Base-by-base conservation (phyloP, 2,888 invertebrate species). In the Subacronicta megacephala region DNA sequence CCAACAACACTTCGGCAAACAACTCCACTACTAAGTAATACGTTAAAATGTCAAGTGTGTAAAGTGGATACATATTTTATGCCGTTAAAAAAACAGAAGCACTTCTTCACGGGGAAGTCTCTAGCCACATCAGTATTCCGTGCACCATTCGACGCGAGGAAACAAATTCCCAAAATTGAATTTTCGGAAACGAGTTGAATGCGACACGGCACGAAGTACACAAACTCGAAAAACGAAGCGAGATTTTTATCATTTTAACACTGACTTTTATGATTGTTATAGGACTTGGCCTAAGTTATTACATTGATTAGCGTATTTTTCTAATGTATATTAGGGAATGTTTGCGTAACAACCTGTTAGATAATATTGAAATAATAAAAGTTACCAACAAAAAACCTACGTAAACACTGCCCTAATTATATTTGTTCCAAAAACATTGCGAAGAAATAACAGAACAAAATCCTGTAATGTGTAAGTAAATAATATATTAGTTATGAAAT, bases 131-230 rank as follows among this genome's bases (percentile, higher is more conserved):
- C 90, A 93, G 93, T 94, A 94, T 94, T 93, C 93, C 78, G 84
- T 76, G 74, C 91, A 83, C 84, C 85, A 82, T 87, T 87, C 91
- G 85, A 84, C 88, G 89, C 85, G 89, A 90, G 91, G 93, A 90
- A 92, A 94, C 94, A 93, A 94, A 94, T 94, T 93, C 90, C 91
- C 93, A 93, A 93, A 94, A 94, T 94, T 94, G 94, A 93, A 94
- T 94, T 93, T 93, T 92, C 89, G 84, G 92, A 90, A 93, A 93
- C 93, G 93, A 93, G 93, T 92, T 92, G 93, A 91, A 92, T 92
- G 92, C 93, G 91, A 93, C 93, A 92, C 93, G 90, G 92, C 88
- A 88, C 88, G 84, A 86, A 77, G 87, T 90, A 89, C 82, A 92
- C 87, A 90, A 93, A 92, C 90, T 91, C 76, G 82, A 83, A 82